Evolutionary conservation across 2,888 invertebrate genomes (phyloP), one percentile per base, ranked within the genome.

Genomic region (Podabrus alpinus): DNA sequence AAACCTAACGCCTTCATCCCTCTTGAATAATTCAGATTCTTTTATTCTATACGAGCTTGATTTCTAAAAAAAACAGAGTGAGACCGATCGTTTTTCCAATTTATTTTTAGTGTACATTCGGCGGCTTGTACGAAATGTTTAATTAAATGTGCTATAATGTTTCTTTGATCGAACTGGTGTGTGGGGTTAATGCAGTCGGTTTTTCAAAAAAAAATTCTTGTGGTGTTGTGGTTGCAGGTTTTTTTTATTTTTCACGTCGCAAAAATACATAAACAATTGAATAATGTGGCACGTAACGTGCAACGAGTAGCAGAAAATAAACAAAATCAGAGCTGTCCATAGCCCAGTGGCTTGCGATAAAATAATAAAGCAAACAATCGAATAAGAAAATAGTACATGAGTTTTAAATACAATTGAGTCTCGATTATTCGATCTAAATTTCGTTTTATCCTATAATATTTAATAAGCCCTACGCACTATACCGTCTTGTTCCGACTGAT

Each of bases 131-230:
- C 69, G 25, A 72, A 74, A 75, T 71, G 75, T 78, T 78, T 77
- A 78, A 78, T 78, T 78, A 78, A 75, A 75, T 68, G 72, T 72
- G 74, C 64, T 73, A 75, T 77, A 75, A 74, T 77, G 78, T 78
- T 78, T 77, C 78, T 79, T 79, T 80, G 79, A 80, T 79, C 75
- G 76, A 79, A 73, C 75, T 64, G 75, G 73, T 78, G 72, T 66
- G 68, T 67, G 71, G 75, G 77, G 74, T 76, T 79, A 78, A 79
- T 79, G 78, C 19, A 19, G 62, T 64, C 62, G 45, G 45, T 45
- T 29, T 29, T 11, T 29, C 29, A 29, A 4, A 1, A 29, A 1
- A 29, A 29, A 29, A n/a, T 29, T 29, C 29, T 29, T 13, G 29
- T 13, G 29, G 29, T n/a, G n/a, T n/a, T n/a, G n/a, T n/a, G n/a